Evolutionary conservation across 2,797 vertebrate species (phyloP), one percentile per base, ranked within the genome.

Genomic region (Apodemus agrarius): DNA sequence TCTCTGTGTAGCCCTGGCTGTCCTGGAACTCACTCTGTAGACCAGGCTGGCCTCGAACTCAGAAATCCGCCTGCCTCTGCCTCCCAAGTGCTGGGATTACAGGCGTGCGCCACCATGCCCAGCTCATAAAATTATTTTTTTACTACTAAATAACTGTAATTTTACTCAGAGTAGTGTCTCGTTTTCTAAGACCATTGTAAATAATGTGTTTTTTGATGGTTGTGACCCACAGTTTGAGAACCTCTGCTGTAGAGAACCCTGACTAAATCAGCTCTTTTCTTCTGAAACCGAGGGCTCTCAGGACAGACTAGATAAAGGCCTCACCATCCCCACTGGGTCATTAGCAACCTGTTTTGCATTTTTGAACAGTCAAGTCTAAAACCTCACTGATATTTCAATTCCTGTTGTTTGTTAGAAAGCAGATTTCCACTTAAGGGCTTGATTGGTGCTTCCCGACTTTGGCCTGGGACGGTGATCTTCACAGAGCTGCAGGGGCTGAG

Each of bases 351-450:
- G 5, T 43, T 72, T 31, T 72, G 61, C 63, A 49, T 49, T 79
- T 90, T 61, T 65, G 65, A 59, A 80, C 29, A 87, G 57, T 37
- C 59, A 83, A 89, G 88, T 74, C 83, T 75, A 87, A 57, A 93
- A 37, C 29, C 84, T 29, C 65, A 85, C 40, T 4, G 13, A 34
- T 61, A 29, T 40, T 83, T 65, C 75, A 63, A 59, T 72, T 81
- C 34, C 24, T 83, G 74, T 94, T 93, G 95, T 79, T 69, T 65
- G 63, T 83, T 29, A 59, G 67, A 93, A 92, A 89, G 52, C 84
- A 89, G 78, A 90, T 81, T 92, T 95, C 65, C 90, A 61, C 12
- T 65, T 31, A 57, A 26, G 9, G 29, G 0, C 12, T 34, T 49
- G 37, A 40, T 74, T 81, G 75, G 57, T 76, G 3, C 83, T 29